phyloP scores from a whole-genome alignment of 1,140 invertebrate genomes.

The Drosophila virilis region DNA sequence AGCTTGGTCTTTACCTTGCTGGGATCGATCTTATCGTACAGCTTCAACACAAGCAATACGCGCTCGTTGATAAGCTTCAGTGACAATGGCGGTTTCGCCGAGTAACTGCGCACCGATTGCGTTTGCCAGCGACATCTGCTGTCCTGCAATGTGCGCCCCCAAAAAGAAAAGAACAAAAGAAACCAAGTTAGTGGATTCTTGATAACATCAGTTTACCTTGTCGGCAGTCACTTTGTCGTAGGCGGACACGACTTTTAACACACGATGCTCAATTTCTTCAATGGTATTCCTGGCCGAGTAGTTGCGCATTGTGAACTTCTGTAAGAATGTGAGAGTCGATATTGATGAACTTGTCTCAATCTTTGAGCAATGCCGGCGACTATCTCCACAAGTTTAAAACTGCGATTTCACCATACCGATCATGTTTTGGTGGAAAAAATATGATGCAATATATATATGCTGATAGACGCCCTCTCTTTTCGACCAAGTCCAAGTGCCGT shows the following conservation, averaged over 20 bases:
- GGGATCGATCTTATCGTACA: slow-evolving; percentile 98
- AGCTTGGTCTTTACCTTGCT: slow-evolving; percentile 90
- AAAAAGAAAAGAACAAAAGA: slow-evolving; percentile 69
- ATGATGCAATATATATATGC: slow-evolving; percentile 56
- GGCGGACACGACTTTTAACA: slow-evolving; percentile 90
- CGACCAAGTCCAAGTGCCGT: neutral
- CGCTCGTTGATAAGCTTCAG: slow-evolving; percentile 93
- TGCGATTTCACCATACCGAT: slow-evolving; percentile 27
- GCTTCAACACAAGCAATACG: slow-evolving; percentile 95
- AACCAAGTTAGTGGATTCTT: slow-evolving; percentile 70
- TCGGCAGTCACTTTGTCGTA: slow-evolving; percentile 92
- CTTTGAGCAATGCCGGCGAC: slow-evolving; percentile 17
- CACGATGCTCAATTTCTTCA: slow-evolving; percentile 88
- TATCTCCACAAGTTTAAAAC: neutral
- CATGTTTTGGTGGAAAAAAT: slow-evolving; percentile 46
- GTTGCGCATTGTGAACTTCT: slow-evolving; percentile 56
- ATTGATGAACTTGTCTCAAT: slow-evolving; percentile 9
- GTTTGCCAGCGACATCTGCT: slow-evolving; percentile 77
- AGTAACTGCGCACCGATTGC: slow-evolving; percentile 87
- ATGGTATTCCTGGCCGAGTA: slow-evolving; percentile 81
- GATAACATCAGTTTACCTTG: slow-evolving; percentile 88
- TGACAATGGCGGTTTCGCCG: slow-evolving; percentile 89
- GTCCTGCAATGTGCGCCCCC: slow-evolving; percentile 52
- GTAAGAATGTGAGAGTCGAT: slow-evolving; percentile 20
- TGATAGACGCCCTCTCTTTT: neutral